phyloP scores from a whole-genome alignment of 1,140 invertebrate species.

The Achroia grisella region DNA sequence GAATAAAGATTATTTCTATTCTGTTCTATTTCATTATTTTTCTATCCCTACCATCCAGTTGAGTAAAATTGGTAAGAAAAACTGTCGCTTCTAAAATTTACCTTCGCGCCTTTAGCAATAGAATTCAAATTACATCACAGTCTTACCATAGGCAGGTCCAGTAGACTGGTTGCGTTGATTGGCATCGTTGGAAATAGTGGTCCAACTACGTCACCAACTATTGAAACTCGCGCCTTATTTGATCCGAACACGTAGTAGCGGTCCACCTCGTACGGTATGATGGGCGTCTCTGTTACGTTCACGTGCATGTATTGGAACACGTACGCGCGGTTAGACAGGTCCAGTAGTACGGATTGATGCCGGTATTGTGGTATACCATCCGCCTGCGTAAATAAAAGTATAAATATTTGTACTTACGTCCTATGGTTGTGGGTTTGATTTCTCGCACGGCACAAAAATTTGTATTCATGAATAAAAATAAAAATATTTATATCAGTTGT shows the following conservation, averaged over 20 bases:
- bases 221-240: conserved; percentile 87
- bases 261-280: conserved; percentile 86
- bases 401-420: too few species aligned
- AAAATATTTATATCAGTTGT: too few species aligned
- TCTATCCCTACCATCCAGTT: too few species aligned
- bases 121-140: background rate
- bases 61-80: too few species aligned
- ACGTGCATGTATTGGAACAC: conserved; percentile 96
- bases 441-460: too few species aligned
- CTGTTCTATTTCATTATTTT: too few species aligned
- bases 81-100: too few species aligned
- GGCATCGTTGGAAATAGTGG: conserved; percentile 95
- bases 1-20: too few species aligned
- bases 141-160: conserved; percentile 86
- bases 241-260: conserved; percentile 97
- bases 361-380: conserved; percentile 93
- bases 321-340: conserved; percentile 93
- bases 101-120: too few species aligned
- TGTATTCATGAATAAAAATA: too few species aligned
- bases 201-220: conserved; percentile 96
- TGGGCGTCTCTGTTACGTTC: conserved; percentile 92
- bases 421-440: too few species aligned
- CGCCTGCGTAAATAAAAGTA: conserved; percentile 74
- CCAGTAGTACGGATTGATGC: conserved; percentile 93
- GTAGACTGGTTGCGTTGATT: conserved; percentile 86